phyloP scores from a whole-genome alignment of 2,888 invertebrate genomes.

The Acrobeloides nanus region DNA sequence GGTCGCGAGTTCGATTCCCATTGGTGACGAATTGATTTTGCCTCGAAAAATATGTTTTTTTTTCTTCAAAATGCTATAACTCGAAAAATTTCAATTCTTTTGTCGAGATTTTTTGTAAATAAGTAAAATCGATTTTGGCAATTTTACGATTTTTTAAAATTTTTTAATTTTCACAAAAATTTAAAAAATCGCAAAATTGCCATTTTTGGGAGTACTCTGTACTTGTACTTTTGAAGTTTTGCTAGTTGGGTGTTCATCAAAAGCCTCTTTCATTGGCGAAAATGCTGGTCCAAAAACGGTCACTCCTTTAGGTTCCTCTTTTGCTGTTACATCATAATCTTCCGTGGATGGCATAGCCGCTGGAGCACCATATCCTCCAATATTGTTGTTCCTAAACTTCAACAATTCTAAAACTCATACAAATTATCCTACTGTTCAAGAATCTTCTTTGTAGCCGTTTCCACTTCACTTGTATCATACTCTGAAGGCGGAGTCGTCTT shows the following conservation, averaged over 20 bases:
- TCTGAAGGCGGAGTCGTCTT: conserved; percentile 2
- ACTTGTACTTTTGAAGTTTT: too few species aligned
- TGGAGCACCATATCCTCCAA: background rate
- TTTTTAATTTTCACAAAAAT: too few species aligned
- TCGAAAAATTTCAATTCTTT: too few species aligned
- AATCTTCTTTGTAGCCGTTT: conserved; percentile 6
- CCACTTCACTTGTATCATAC: conserved; percentile 3
- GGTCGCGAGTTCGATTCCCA: too few species aligned
- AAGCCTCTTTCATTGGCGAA: conserved; percentile 13
- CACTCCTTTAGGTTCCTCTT: conserved; percentile 5
- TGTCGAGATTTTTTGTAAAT: too few species aligned
- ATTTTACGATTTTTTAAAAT: too few species aligned
- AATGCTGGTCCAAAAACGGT: conserved; percentile 28
- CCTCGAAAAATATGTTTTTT: too few species aligned
- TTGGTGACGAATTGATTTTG: too few species aligned
- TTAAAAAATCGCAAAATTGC: too few species aligned
- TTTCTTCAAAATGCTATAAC: too few species aligned
- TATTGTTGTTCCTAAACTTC: conserved; percentile 4
- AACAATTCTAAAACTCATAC: conserved; percentile 5
- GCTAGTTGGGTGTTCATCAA: conserved; percentile 12
- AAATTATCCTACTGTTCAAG: conserved; percentile 2
- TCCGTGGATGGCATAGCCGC: background rate
- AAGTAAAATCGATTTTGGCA: too few species aligned
- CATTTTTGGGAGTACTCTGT: too few species aligned
- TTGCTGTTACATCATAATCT: background rate